Evolutionary conservation across 2,888 invertebrate genomes (phyloP).

Genomic region (Dolichopus griseipennis): DNA sequence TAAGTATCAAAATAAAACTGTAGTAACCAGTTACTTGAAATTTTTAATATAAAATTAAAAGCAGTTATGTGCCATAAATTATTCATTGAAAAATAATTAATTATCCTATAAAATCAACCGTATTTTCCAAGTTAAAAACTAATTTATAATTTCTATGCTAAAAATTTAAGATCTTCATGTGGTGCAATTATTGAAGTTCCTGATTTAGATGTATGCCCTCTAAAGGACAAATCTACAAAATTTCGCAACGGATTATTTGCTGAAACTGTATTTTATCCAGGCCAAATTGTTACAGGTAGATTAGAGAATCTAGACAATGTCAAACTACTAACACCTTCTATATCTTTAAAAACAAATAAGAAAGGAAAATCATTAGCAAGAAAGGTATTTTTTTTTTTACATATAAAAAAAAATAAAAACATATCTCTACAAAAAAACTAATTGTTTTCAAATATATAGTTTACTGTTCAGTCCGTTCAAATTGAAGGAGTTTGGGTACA

Average conservation of each 20-base stretch:
- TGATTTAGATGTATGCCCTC: slow-evolving; percentile 58
- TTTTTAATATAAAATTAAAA: background rate
- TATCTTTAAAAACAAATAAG: slow-evolving; percentile 58
- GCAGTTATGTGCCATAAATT: background rate
- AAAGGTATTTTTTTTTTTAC: slow-evolving; percentile 39
- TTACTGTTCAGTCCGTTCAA: slow-evolving; percentile 74
- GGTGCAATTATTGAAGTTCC: slow-evolving; percentile 41
- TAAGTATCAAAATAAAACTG: slow-evolving; percentile 21
- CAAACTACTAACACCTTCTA: slow-evolving; percentile 70
- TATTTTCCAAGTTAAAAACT: background rate
- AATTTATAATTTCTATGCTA: background rate
- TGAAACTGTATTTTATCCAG: slow-evolving; percentile 56
- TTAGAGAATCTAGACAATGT: slow-evolving; percentile 66
- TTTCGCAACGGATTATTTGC: slow-evolving; percentile 48
- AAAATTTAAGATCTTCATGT: slow-evolving; percentile 36
- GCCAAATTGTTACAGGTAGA: slow-evolving; percentile 65
- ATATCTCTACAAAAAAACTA: slow-evolving; percentile 10
- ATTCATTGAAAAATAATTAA: background rate
- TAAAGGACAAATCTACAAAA: slow-evolving; percentile 64
- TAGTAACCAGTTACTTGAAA: background rate
- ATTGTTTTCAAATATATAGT: slow-evolving; percentile 43
- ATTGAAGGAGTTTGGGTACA: slow-evolving; percentile 74
- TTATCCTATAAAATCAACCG: background rate
- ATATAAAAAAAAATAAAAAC: too few species aligned
- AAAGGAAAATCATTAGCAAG: slow-evolving; percentile 52